A percentile compares a stretch with the other conserved stretches of the same genome.
Conservation (phyloP, 2,797 vertebrate species). For the Acanthornis magna region DNA sequence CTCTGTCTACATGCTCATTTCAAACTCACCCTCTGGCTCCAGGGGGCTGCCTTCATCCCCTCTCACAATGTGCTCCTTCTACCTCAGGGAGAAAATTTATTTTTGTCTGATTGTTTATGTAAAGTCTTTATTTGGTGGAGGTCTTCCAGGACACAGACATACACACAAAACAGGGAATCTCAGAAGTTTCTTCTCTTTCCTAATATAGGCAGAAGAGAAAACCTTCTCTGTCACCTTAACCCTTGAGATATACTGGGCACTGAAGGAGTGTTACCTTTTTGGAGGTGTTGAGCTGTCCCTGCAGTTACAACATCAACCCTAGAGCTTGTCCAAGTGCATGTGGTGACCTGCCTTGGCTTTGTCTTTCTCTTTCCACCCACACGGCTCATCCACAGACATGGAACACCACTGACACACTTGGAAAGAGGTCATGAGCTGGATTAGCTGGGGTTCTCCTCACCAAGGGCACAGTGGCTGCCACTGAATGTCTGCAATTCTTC, state of each 20-base stretch:
- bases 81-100: not conserved
- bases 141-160: not conserved
- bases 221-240: not conserved
- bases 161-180: not conserved
- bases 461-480: fast-evolving
- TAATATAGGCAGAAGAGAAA: not conserved
- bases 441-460: not conserved
- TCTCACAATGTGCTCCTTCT: not conserved
- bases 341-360: not conserved
- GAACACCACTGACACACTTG: not conserved
- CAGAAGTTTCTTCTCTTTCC: not conserved
- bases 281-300: not conserved
- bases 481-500: not conserved
- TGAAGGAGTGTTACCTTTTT: not conserved
- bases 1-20: not conserved
- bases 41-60: not conserved
- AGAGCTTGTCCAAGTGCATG: fast-evolving
- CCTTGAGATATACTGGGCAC: not conserved
- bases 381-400: not conserved
- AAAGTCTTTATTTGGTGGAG: conserved; percentile 3
- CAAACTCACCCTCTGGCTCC: not conserved
- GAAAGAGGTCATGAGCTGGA: not conserved
- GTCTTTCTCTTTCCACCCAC: not conserved
- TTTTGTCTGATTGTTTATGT: not conserved
- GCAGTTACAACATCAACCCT: not conserved